Percentiles rank a stretch among this genome's conserved stretches.
These are phyloP conservation scores for Carassius gibelio DNA, from an alignment of 2,113 vertebrate species.

Conservation along the genomic window DNA sequence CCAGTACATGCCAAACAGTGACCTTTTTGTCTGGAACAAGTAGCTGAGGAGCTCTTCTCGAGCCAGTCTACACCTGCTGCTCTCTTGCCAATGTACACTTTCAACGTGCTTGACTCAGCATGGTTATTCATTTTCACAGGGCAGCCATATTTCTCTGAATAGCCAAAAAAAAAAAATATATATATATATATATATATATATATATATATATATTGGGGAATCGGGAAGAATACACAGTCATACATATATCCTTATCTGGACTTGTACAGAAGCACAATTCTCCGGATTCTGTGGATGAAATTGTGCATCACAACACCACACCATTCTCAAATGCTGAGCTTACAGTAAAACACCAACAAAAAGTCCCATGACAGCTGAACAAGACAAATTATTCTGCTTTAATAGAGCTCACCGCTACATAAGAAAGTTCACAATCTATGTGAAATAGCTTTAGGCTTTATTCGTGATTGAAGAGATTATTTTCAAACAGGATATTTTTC, in stretches of 20 bases:
- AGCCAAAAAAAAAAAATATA: not conserved
- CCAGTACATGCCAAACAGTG: not conserved
- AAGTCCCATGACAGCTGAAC: conserved; percentile 24
- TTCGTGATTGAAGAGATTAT: not conserved
- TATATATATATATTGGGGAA: not conserved
- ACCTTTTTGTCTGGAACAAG: not conserved
- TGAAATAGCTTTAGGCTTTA: not conserved
- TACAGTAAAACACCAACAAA: conserved; percentile 20
- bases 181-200: too few relatives aligned
- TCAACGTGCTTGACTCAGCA: not conserved
- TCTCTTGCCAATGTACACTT: not conserved
- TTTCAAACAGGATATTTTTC: not conserved
- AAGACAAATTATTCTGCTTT: conserved; percentile 13
- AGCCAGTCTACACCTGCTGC: not conserved
- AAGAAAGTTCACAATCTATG: conserved; percentile 4
- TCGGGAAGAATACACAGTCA: not conserved
- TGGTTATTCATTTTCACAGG: not conserved
- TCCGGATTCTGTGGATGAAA: not conserved
- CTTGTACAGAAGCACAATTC: not conserved
- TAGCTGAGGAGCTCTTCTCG: not conserved
- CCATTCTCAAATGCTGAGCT: conserved; percentile 9
- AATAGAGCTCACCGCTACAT: not conserved
- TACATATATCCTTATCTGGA: not conserved
- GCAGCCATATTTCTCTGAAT: not conserved
- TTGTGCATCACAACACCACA: not conserved